Evolutionary conservation across 2,797 vertebrate species (phyloP).

Genomic region (Betta splendens): DNA sequence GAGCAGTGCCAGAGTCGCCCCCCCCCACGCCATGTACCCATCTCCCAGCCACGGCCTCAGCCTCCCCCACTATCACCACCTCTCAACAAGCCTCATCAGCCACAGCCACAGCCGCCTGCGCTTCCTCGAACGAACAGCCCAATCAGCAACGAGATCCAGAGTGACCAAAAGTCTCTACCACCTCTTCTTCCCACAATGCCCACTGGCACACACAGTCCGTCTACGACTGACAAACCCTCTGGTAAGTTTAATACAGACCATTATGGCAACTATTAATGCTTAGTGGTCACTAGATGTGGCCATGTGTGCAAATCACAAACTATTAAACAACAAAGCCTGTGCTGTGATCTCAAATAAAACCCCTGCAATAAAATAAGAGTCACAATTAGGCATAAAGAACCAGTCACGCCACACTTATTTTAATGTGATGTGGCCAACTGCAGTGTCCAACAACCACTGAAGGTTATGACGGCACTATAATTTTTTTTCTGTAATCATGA

Average conservation of each 20-base stretch:
- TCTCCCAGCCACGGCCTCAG: constrained; percentile 74
- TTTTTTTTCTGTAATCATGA: too few species aligned
- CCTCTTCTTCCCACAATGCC: constrained; percentile 92
- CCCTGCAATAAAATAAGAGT: too few species aligned
- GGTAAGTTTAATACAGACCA: constrained; percentile 82
- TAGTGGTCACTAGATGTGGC: too few species aligned
- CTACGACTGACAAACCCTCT: constrained; percentile 92
- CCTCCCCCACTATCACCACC: constrained; percentile 78
- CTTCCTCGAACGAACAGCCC: constrained; percentile 89
- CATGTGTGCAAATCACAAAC: too few species aligned
- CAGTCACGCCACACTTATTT: too few species aligned
- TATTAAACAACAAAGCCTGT: too few species aligned
- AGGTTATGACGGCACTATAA: too few species aligned
- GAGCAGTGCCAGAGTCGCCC: constrained; percentile 90
- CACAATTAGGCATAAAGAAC: too few species aligned
- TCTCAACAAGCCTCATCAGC: constrained; percentile 83
- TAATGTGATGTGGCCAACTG: too few species aligned
- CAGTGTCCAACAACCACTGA: too few species aligned
- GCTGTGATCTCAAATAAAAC: too few species aligned
- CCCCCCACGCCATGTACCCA: constrained; percentile 56
- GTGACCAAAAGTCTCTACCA: constrained; percentile 90
- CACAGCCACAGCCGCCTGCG: too few species aligned
- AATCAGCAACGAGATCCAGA: constrained; percentile 98
- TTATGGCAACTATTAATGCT: neutral
- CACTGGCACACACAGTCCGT: constrained; percentile 88